These are phyloP conservation scores for Scortum barcoo DNA, from an alignment of 2,113 vertebrate species.

Conservation along the genomic window DNA sequence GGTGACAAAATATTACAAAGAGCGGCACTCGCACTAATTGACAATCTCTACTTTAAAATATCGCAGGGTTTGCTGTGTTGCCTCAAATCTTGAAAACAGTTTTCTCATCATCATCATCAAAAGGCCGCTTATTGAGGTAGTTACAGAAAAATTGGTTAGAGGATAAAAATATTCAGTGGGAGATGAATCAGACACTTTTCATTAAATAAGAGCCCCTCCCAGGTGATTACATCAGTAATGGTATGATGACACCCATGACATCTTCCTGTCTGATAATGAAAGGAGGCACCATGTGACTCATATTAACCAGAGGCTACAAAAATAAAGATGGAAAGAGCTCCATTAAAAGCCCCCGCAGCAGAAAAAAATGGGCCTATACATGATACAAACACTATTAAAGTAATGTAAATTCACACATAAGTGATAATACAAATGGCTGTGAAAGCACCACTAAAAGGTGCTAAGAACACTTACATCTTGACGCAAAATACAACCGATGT, in stretches of 20 bases:
- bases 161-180: constrained; percentile 13
- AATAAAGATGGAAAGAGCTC: constrained; percentile 1
- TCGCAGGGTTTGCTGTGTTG: not conserved
- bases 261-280: constrained; percentile 29
- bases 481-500: not conserved
- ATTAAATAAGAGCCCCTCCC: constrained; percentile 35
- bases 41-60: not conserved
- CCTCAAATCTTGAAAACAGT: not conserved
- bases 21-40: not conserved
- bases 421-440: not conserved
- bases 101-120: constrained; percentile 30
- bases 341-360: not conserved
- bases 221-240: constrained; percentile 34
- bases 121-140: constrained; percentile 6
- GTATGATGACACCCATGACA: constrained; percentile 41
- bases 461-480: not conserved
- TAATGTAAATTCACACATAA: not conserved
- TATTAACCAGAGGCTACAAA: constrained; percentile 14
- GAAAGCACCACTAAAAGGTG: not conserved
- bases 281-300: constrained; percentile 22
- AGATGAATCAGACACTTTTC: constrained; percentile 37
- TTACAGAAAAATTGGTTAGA: not conserved
- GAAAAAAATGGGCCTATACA: constrained; percentile 9
- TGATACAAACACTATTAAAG: not conserved
- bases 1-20: not conserved